A percentile compares a stretch with the other conserved stretches of the same genome.
Evolutionary conservation across 2,888 invertebrate species (phyloP).

Genomic region (Cantharis lateralis): DNA sequence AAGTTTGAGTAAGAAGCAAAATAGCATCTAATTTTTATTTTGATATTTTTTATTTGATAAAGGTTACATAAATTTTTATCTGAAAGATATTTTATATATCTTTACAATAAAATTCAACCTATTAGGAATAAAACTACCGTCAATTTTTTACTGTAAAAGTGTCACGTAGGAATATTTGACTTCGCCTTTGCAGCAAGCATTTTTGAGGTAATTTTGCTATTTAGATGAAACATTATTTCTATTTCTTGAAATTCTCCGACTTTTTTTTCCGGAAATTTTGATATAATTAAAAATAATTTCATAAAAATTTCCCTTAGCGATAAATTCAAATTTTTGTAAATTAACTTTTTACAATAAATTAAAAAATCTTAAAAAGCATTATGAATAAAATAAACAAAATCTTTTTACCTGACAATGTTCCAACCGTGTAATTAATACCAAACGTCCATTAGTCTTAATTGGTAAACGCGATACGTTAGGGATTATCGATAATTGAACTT

Average conservation of each 20-base stretch:
- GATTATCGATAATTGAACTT: slow-evolving; percentile 15
- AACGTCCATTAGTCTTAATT: slow-evolving; percentile 17
- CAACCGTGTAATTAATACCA: slow-evolving; percentile 6
- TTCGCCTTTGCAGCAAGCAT: neutral
- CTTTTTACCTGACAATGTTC: slow-evolving; percentile 7
- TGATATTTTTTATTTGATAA: too few relatives aligned
- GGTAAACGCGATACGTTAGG: slow-evolving; percentile 8
- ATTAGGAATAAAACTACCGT: neutral
- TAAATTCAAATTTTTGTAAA: neutral
- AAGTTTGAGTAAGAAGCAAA: neutral
- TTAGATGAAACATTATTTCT: neutral
- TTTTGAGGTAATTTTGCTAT: neutral
- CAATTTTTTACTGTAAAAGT: neutral
- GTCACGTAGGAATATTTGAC: neutral
- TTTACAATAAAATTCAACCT: neutral
- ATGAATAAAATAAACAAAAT: neutral
- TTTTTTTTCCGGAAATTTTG: neutral
- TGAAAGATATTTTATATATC: neutral
- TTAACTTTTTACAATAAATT: neutral
- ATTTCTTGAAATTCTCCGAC: neutral
- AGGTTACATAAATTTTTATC: too few relatives aligned
- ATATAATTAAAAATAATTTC: neutral
- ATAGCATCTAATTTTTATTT: too few relatives aligned
- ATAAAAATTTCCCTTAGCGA: too few relatives aligned
- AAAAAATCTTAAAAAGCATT: neutral